phyloP scores from a whole-genome alignment of 2,797 vertebrate species.

The Lithobates sylvaticus region DNA sequence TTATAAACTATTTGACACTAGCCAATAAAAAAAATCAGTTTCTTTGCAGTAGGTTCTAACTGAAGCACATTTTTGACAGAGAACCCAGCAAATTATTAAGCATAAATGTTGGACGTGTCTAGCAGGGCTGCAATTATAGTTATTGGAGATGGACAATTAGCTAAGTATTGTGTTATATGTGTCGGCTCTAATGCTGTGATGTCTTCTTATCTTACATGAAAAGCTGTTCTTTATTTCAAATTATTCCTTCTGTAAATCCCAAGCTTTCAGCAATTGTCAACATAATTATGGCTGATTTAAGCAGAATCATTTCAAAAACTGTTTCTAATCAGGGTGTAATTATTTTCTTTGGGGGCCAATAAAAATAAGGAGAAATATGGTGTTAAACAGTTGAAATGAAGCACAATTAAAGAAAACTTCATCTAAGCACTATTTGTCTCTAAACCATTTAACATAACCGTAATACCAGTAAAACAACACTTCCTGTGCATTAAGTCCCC shows the following conservation, averaged over 20 bases:
- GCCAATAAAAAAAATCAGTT: background rate
- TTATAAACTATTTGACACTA: background rate
- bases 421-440: background rate
- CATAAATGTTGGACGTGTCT: background rate
- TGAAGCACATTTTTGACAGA: background rate
- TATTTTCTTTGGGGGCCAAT: background rate
- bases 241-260: background rate
- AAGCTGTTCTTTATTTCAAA: slow-evolving; percentile 12
- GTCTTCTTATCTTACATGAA: background rate
- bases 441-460: background rate
- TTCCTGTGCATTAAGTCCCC: background rate
- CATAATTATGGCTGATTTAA: slow-evolving; percentile 26
- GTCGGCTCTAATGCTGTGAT: background rate
- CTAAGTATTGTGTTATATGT: background rate
- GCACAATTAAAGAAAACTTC: background rate
- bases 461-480: background rate
- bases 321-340: background rate
- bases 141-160: slow-evolving; percentile 2
- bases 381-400: background rate
- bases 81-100: background rate
- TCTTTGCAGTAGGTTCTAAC: background rate
- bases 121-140: slow-evolving; percentile 28
- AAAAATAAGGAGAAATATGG: background rate
- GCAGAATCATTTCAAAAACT: background rate
- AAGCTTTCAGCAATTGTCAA: slow-evolving; percentile 24